Conservation (phyloP, 2,888 invertebrate species). For the Atethmia centrago region DNA sequence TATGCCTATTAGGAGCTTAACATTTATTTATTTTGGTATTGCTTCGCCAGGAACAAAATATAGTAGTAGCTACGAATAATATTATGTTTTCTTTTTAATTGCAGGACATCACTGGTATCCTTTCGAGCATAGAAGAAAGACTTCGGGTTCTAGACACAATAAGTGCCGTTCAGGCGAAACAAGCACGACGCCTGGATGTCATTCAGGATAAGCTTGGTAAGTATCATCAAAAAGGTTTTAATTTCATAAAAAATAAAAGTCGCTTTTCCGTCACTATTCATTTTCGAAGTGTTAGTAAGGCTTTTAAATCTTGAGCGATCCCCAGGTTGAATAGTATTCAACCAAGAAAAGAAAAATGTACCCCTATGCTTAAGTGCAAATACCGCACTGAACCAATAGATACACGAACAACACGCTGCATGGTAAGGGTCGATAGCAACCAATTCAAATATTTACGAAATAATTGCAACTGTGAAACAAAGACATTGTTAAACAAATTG, state of each 20-base stretch:
- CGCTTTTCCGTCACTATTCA: too few relatives aligned
- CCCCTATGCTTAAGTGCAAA: neutral
- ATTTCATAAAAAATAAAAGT: neutral
- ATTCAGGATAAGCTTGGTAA: slow-evolving; percentile 88
- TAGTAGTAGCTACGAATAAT: slow-evolving; percentile 14
- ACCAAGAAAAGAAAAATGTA: neutral
- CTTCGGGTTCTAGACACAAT: slow-evolving; percentile 84
- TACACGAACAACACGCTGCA: slow-evolving; percentile 1
- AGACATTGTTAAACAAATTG: slow-evolving; percentile 36
- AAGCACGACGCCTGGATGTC: slow-evolving; percentile 85
- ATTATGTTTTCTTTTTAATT: slow-evolving; percentile 54
- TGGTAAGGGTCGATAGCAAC: slow-evolving; percentile 7
- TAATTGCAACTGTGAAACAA: slow-evolving; percentile 31
- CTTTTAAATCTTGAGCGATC: neutral
- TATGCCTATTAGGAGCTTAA: slow-evolving; percentile 44
- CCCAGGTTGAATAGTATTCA: neutral
- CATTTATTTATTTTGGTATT: slow-evolving; percentile 47
- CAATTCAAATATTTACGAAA: slow-evolving; percentile 29
- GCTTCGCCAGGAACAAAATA: slow-evolving; percentile 27
- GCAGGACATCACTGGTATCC: slow-evolving; percentile 82
- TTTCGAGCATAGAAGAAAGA: slow-evolving; percentile 85
- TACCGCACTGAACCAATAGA: neutral
- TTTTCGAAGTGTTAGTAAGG: neutral
- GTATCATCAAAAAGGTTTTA: slow-evolving; percentile 16
- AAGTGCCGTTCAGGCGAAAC: slow-evolving; percentile 83